A percentile compares a stretch with the other conserved stretches of the same genome.
phyloP scores from a whole-genome alignment of 2,797 vertebrate species.

The Catostomus latipinnis region DNA sequence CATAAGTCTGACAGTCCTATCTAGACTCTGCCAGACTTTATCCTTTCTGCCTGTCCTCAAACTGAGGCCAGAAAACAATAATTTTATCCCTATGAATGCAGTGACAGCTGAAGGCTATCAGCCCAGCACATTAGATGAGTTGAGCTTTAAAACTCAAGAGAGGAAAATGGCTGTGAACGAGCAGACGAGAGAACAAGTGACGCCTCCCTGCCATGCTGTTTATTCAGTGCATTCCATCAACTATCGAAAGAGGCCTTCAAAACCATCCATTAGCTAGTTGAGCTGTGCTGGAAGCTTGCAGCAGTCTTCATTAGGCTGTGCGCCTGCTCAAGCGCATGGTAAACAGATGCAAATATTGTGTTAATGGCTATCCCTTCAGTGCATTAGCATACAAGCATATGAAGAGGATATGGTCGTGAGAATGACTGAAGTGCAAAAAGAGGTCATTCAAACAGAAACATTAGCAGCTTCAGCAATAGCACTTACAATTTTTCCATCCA shows the following conservation, averaged over 20 bases:
- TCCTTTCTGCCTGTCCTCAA: constrained; percentile 34
- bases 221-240: constrained; percentile 53
- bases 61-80: constrained; percentile 15
- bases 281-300: constrained; percentile 36
- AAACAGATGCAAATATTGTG: constrained; percentile 62
- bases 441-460: constrained; percentile 25
- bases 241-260: constrained; percentile 45
- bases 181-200: constrained; percentile 20
- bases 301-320: constrained; percentile 54
- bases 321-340: constrained; percentile 42
- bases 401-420: constrained; percentile 44
- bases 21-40: constrained; percentile 1
- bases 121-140: constrained; percentile 34
- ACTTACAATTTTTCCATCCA: neutral
- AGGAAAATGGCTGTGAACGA: constrained; percentile 23
- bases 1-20: constrained; percentile 33
- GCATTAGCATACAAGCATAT: constrained; percentile 57
- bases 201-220: constrained; percentile 46
- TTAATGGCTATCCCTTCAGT: constrained; percentile 56
- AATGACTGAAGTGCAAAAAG: constrained; percentile 12
- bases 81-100: constrained; percentile 22
- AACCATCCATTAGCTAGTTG: constrained; percentile 53
- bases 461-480: constrained; percentile 20
- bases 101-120: constrained; percentile 45
- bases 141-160: constrained; percentile 20